A percentile compares a stretch with the other conserved stretches of the same genome.
Evolutionary conservation across 2,113 vertebrate genomes (phyloP).

Genomic region (Indri indri): DNA sequence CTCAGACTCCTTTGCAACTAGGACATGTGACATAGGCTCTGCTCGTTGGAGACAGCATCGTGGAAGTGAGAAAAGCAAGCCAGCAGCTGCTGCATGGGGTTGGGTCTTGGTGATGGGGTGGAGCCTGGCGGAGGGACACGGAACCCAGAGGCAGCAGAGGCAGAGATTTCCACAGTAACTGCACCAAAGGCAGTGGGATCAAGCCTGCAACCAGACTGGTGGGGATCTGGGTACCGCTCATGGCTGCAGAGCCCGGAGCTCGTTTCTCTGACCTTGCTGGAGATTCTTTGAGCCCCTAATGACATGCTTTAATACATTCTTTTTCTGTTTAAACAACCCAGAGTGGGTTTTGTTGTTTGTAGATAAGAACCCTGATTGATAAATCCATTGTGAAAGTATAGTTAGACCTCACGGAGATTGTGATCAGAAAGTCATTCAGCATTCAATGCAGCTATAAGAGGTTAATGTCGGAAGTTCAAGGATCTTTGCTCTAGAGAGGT

Average conservation of each 20-base stretch:
- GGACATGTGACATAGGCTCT: not conserved
- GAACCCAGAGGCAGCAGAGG: not conserved
- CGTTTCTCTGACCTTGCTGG: not conserved
- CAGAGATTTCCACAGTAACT: not conserved
- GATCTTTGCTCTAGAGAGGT: not conserved
- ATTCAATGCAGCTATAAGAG: not conserved
- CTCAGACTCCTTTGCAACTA: not conserved
- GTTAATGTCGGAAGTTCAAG: not conserved
- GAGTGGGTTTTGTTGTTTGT: not conserved
- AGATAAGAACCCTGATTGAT: not conserved
- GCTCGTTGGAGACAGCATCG: not conserved
- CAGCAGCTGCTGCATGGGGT: not conserved
- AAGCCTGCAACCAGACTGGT: not conserved
- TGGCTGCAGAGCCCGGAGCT: not conserved
- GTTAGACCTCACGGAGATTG: not conserved
- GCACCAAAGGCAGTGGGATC: not conserved
- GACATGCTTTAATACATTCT: not conserved
- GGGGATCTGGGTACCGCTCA: not conserved
- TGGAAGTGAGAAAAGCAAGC: not conserved
- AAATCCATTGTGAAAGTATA: not conserved
- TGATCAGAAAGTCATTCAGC: not conserved
- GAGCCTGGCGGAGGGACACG: not conserved
- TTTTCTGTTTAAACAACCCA: not conserved
- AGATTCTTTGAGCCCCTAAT: not conserved
- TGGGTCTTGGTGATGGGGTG: not conserved